Evolutionary conservation across 2,113 vertebrate genomes (phyloP).

Genomic region (Vombatus ursinus): DNA sequence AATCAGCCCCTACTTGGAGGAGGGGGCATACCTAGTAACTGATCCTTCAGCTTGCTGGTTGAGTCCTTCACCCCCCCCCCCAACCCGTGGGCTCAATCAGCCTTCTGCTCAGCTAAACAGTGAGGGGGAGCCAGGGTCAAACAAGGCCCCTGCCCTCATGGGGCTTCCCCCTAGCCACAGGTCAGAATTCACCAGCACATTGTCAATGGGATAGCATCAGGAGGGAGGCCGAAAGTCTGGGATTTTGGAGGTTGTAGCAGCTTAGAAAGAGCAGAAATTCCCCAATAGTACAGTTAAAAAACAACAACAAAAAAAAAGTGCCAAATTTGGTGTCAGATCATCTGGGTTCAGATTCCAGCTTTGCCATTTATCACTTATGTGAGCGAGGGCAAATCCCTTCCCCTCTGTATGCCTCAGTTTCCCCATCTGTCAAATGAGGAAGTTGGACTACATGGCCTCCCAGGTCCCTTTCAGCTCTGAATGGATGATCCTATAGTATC

Average conservation of each 20-base stretch:
- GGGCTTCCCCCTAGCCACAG: no score
- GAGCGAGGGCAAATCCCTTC: background rate
- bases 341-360: background rate
- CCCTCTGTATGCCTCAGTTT: background rate
- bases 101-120: background rate
- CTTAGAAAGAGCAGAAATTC: background rate
- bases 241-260: background rate
- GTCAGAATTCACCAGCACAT: background rate
- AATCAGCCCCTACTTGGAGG: no score
- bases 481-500: background rate
- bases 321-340: background rate
- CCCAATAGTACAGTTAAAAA: background rate
- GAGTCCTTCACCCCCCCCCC: background rate
- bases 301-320: background rate
- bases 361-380: background rate
- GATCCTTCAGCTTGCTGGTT: no score
- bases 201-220: no score
- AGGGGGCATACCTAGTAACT: no score
- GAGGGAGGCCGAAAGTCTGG: background rate
- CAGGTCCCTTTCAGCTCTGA: background rate
- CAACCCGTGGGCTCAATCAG: background rate
- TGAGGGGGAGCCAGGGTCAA: background rate
- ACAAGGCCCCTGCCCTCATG: background rate
- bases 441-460: background rate
- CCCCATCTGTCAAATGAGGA: background rate